phyloP scores from a whole-genome alignment of 1,140 invertebrate species.

The Episyrphus balteatus region DNA sequence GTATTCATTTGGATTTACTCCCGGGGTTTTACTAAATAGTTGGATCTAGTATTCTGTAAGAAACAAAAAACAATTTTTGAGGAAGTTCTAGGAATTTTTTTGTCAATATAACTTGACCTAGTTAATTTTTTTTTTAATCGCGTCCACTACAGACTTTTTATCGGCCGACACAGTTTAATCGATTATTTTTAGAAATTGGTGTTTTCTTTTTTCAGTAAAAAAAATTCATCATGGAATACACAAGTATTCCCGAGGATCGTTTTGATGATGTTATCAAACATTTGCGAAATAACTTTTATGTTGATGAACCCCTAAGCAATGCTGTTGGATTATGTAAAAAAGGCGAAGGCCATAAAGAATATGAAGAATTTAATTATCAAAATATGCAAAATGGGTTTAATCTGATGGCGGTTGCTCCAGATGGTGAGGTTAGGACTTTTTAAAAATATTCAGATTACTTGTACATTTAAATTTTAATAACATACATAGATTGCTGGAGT shows the following conservation, averaged over 20 bases:
- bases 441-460: background rate
- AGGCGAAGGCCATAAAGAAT: constrained; percentile 52
- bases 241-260: constrained; percentile 40
- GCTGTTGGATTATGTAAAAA: constrained; percentile 55
- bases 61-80: no score
- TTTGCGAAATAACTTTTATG: constrained; percentile 59
- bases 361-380: constrained; percentile 57
- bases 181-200: no score
- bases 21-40: no score
- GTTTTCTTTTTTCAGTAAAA: background rate
- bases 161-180: no score
- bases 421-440: constrained; percentile 45
- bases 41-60: no score
- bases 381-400: constrained; percentile 61
- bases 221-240: constrained; percentile 37
- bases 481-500: constrained; percentile 50
- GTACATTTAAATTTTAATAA: background rate
- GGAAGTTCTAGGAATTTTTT: no score
- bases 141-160: no score
- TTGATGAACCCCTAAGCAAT: constrained; percentile 67
- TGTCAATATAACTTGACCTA: no score
- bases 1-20: no score
- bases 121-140: no score
- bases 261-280: constrained; percentile 54
- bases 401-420: constrained; percentile 50